Conservation (phyloP, 2,888 invertebrate genomes). For the Harpagoxenus sublaevis region DNA sequence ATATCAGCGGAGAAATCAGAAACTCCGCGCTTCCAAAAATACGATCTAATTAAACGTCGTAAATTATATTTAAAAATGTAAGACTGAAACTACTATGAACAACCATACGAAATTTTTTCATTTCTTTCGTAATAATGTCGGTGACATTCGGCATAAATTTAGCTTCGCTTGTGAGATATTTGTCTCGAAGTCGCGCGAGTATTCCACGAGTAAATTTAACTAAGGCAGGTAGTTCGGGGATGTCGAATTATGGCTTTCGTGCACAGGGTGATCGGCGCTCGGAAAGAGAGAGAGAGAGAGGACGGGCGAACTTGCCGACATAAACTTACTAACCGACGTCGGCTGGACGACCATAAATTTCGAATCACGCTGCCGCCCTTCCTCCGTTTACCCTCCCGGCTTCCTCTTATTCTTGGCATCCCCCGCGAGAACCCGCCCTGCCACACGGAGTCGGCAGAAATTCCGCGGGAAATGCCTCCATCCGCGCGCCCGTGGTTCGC, state of each 20-base stretch:
- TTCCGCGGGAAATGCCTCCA: conserved; percentile 58
- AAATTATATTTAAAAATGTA: conserved; percentile 1
- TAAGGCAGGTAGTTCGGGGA: conserved; percentile 14
- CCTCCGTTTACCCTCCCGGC: neutral
- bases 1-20: neutral
- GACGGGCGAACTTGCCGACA: conserved; percentile 53
- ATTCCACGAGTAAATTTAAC: conserved; percentile 57
- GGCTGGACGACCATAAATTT: conserved; percentile 63
- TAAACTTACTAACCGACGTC: conserved; percentile 62
- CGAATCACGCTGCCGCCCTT: conserved; percentile 40
- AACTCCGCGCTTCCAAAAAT: neutral
- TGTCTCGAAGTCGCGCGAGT: conserved; percentile 22
- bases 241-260: conserved; percentile 18
- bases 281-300: conserved; percentile 8
- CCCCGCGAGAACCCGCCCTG: conserved; percentile 11
- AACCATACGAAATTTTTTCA: neutral
- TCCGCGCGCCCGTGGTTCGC: conserved; percentile 40
- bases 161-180: neutral
- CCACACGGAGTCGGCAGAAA: conserved; percentile 52
- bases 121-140: neutral
- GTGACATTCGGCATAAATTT: conserved; percentile 15
- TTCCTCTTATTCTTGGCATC: neutral
- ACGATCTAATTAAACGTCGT: neutral
- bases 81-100: neutral
- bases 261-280: conserved; percentile 6